These are phyloP conservation scores for Sebastes paucispinis DNA, from an alignment of 2,797 vertebrate genomes.

Conservation along the genomic window DNA sequence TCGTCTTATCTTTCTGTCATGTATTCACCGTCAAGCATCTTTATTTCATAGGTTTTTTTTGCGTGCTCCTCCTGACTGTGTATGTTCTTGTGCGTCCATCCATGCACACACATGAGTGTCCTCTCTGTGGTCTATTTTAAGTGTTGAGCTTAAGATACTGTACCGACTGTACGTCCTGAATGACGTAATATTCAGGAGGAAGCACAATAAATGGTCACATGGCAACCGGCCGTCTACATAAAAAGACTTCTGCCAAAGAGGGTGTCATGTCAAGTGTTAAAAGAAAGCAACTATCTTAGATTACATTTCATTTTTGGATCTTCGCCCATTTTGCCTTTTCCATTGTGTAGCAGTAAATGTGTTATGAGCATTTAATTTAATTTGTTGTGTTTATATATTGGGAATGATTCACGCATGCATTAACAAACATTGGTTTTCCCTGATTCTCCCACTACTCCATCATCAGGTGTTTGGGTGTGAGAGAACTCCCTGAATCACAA, in stretches of 20 bases:
- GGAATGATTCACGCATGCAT: neutral
- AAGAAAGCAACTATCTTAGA: neutral
- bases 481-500: neutral
- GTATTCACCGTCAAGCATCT: constrained; percentile 42
- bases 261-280: neutral
- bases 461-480: neutral
- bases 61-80: constrained; percentile 2
- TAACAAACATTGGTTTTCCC: neutral
- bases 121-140: constrained; percentile 42
- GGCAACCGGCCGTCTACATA: neutral
- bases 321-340: neutral
- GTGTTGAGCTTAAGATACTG: constrained; percentile 5
- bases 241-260: neutral
- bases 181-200: neutral
- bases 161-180: constrained; percentile 38
- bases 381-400: neutral
- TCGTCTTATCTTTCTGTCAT: constrained; percentile 56
- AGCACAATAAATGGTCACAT: neutral
- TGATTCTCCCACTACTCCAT: neutral
- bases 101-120: neutral
- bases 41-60: constrained; percentile 55
- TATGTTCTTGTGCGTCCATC: neutral
- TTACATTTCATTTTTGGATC: neutral
- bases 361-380: neutral
- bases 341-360: neutral